phyloP scores from a whole-genome alignment of 2,113 vertebrate genomes.

The Meles meles region DNA sequence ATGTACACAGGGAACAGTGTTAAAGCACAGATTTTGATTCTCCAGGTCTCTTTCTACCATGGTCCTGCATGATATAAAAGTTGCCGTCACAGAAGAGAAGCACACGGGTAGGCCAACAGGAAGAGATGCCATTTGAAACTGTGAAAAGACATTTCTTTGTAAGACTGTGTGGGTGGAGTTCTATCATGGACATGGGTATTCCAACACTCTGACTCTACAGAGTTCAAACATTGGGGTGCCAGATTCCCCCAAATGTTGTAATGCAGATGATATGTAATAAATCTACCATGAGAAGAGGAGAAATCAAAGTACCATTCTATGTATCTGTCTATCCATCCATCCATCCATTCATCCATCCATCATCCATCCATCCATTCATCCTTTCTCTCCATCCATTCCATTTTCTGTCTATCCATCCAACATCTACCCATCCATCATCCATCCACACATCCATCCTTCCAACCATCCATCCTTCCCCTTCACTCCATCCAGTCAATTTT shows the following conservation, averaged over 20 bases:
- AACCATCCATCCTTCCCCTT: no score
- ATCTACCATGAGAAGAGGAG: not conserved
- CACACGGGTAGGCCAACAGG: not conserved
- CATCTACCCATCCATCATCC: not conserved
- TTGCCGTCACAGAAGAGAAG: no score
- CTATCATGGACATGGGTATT: not conserved
- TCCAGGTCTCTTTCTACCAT: not conserved
- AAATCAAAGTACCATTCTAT: not conserved
- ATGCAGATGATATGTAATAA: not conserved
- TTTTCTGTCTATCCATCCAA: not conserved
- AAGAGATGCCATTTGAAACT: not conserved
- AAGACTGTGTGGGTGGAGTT: not conserved
- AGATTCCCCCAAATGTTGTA: not conserved
- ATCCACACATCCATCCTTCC: not conserved
- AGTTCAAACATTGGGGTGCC: not conserved
- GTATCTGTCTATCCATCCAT: rapidly evolving
- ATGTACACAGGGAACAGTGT: not conserved
- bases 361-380: not conserved
- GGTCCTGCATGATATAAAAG: not conserved
- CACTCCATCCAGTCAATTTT: not conserved
- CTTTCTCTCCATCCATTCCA: not conserved
- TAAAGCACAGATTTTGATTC: not conserved
- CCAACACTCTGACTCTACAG: not conserved
- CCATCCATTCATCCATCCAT: no score
- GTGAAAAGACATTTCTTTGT: not conserved